Evolutionary conservation across 2,113 vertebrate species (phyloP).

Genomic region (Sclerurus mexicanus): DNA sequence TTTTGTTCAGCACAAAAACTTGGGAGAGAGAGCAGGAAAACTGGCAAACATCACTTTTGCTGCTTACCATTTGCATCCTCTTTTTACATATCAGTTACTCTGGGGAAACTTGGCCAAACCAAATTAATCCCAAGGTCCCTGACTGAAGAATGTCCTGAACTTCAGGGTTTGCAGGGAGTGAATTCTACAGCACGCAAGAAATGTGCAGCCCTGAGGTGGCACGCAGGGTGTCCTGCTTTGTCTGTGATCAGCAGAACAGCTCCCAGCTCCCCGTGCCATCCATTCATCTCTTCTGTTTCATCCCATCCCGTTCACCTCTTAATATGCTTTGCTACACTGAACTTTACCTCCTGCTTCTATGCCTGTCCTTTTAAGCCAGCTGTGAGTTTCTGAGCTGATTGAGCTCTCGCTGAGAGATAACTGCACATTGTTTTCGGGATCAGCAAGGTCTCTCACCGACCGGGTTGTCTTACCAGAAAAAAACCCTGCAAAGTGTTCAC

Average conservation of each 20-base stretch:
- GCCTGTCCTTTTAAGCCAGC: neutral
- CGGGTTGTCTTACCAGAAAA: neutral
- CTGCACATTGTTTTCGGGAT: neutral
- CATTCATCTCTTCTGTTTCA: neutral
- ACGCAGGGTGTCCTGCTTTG: neutral
- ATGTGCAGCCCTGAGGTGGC: neutral
- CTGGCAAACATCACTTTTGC: neutral
- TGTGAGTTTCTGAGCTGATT: conserved; percentile 11
- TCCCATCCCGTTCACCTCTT: neutral
- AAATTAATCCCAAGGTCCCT: neutral
- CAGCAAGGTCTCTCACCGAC: neutral
- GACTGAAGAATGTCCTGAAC: neutral
- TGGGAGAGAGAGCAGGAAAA: no score
- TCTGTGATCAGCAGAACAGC: neutral
- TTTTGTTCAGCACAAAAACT: neutral
- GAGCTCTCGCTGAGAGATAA: neutral
- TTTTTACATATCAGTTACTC: neutral
- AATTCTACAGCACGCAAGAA: neutral
- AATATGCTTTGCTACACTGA: neutral
- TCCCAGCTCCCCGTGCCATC: neutral
- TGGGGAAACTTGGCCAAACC: neutral
- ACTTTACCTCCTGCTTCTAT: neutral
- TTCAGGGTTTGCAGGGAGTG: neutral
- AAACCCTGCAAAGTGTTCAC: neutral
- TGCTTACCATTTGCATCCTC: neutral